phyloP scores from a whole-genome alignment of 2,888 invertebrate genomes.

The Drosophila tanythrix region DNA sequence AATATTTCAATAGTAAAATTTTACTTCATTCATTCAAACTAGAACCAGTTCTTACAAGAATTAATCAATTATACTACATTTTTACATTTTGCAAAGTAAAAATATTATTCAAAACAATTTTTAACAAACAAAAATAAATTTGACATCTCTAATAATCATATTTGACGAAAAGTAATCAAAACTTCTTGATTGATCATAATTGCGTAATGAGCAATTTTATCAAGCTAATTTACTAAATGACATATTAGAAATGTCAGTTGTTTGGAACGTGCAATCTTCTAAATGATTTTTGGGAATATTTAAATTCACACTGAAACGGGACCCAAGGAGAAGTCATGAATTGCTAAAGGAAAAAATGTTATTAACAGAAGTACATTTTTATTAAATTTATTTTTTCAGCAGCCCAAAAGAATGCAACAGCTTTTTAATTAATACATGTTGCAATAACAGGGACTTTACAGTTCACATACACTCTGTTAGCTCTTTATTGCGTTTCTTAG shows the following conservation, averaged over 20 bases:
- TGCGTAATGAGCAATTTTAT: background rate
- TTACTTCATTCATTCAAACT: background rate
- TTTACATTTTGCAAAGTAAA: background rate
- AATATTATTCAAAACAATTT: background rate
- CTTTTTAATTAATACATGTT: background rate
- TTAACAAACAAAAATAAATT: background rate
- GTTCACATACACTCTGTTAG: slow-evolving; percentile 28
- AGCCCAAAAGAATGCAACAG: slow-evolving; percentile 30
- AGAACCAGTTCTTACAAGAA: background rate
- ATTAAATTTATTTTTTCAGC: background rate
- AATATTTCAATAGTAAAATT: background rate
- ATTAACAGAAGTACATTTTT: background rate
- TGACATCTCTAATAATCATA: background rate
- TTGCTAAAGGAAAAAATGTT: background rate
- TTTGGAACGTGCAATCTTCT: background rate
- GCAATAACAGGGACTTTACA: background rate
- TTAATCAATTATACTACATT: background rate
- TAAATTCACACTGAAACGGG: background rate
- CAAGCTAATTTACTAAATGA: background rate
- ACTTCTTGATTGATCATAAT: background rate
- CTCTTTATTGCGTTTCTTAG: background rate
- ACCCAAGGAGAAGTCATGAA: background rate
- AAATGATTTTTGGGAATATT: background rate
- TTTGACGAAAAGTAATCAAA: background rate
- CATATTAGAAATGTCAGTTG: background rate